Percentiles rank a stretch among this genome's conserved stretches.
These are phyloP conservation scores for Potamilus streckersoni DNA, from an alignment of 1,140 invertebrate species.

Conservation along the genomic window DNA sequence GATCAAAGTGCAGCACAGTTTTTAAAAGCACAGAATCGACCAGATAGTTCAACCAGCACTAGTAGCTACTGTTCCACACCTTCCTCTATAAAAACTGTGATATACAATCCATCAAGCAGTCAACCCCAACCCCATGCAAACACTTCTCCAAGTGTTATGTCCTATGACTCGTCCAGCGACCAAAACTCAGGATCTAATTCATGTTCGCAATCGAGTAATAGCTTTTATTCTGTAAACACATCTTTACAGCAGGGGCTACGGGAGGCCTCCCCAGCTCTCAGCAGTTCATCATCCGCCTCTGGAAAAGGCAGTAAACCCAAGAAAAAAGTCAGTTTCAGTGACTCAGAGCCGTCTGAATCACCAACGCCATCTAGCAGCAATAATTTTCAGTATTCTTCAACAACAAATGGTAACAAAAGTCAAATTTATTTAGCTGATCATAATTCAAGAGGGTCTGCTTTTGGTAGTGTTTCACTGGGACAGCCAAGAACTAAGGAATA, in stretches of 20 bases:
- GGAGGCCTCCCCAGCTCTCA: conserved; percentile 19
- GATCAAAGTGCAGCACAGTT: conserved; percentile 14
- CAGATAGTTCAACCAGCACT: conserved; percentile 55
- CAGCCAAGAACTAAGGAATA: neutral
- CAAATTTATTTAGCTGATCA: neutral
- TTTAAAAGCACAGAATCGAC: conserved; percentile 31
- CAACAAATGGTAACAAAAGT: neutral
- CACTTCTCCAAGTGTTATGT: conserved; percentile 23
- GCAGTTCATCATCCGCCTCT: conserved; percentile 20
- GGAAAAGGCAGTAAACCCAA: conserved; percentile 28
- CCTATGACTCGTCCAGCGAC: conserved; percentile 32
- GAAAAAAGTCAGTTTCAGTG: conserved; percentile 50
- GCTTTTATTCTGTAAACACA: conserved; percentile 21
- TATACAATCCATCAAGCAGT: conserved; percentile 42
- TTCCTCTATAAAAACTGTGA: conserved; percentile 54
- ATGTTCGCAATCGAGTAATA: conserved; percentile 10
- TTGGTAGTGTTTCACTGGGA: neutral
- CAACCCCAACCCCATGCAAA: conserved; percentile 10
- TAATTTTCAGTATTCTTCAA: conserved; percentile 11
- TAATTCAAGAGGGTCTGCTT: neutral
- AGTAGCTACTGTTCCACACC: conserved; percentile 59
- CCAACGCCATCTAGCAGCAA: conserved; percentile 22
- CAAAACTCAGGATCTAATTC: conserved; percentile 27
- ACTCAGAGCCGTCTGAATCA: conserved; percentile 43
- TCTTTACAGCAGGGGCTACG: neutral